These are phyloP conservation scores for Porites cylindrica DNA, from an alignment of 92 coral and sea anemone species.

Conservation along the genomic window DNA sequence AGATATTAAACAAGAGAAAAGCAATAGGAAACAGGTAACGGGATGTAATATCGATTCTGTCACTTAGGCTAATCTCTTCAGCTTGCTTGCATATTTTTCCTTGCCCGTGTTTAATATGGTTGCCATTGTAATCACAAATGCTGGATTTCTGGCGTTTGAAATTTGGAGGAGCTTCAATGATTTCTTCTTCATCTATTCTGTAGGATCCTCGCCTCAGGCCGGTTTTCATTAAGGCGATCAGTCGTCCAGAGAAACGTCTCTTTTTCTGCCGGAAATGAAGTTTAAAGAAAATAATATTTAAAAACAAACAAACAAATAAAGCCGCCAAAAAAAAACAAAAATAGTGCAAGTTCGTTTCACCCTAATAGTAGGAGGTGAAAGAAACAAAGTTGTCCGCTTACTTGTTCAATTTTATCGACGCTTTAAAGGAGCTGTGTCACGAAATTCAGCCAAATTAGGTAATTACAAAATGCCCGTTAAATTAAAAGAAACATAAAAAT, in stretches of 20 bases:
- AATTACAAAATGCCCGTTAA: no score
- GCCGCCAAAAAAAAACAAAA: no score
- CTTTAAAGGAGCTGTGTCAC: no score
- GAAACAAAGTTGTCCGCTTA: no score
- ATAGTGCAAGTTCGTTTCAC: no score
- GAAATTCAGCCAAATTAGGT: no score
- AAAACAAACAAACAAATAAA: no score
- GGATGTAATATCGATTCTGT: constrained; percentile 21
- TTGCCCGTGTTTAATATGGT: background rate
- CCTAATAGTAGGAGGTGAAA: no score
- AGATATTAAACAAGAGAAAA: constrained; percentile 2
- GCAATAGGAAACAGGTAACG: constrained; percentile 12
- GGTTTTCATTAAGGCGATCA: constrained; percentile 5
- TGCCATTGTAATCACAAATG: background rate
- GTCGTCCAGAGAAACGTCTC: background rate
- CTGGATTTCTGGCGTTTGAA: background rate
- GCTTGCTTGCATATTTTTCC: background rate
- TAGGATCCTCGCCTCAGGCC: constrained; percentile 17
- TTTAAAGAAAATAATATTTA: background rate
- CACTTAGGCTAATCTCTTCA: background rate
- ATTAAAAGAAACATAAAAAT: no score
- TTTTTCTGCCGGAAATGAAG: background rate
- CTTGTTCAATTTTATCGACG: no score
- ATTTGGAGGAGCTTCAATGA: background rate
- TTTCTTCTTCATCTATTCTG: background rate